Evolutionary conservation across 2,888 invertebrate species (phyloP), one percentile per base, ranked within the genome.

Genomic region (Acleris holmiana): DNA sequence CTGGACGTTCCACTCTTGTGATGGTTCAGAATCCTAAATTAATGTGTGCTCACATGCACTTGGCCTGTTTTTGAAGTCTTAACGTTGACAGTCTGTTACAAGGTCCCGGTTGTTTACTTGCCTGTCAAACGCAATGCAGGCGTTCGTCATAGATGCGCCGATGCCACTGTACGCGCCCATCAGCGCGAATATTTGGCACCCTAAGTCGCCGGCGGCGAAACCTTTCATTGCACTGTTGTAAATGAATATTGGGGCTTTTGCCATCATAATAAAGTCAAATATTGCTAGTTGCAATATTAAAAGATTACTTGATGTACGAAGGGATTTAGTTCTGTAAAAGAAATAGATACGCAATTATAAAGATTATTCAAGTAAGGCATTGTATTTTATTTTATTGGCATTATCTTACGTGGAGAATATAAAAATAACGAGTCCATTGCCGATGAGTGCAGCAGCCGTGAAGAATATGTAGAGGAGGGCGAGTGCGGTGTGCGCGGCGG

Each of bases 191-290:
- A 96, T 93, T 80, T 96, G 96, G 77, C 97, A 97, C 1, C 96
- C 97, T 0, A 94, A 68, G 57, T 95, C 92, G 0, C 97, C 97
- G 4, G 94, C 77, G 0, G 96, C 97, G 71, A 95, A 97, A 0
- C 97, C 97, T 68, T 94, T 93, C 80, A 95, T 94, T 72, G 96
- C 96, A 40, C 97, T 96, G 79, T 97, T 97, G 85, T 96, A 97
- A 73, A 97, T 96, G 82, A 97, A 97, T 70, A 97, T 94, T 0
- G 97, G 97, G 0, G 97, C 94, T 87, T 97, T 97, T 40, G 94
- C 84, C 97, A 97, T 97, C 97, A 97, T 97, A 35, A 97, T 86
- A 76, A 97, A 97, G 86, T 97, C 97, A 74, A 96, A 95, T 65
- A 97, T 88, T 0, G 97, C 96, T 79, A 97, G 85, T 83, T 97